Conservation (phyloP, 2,113 vertebrate genomes). For the Oenanthe oenanthe region DNA sequence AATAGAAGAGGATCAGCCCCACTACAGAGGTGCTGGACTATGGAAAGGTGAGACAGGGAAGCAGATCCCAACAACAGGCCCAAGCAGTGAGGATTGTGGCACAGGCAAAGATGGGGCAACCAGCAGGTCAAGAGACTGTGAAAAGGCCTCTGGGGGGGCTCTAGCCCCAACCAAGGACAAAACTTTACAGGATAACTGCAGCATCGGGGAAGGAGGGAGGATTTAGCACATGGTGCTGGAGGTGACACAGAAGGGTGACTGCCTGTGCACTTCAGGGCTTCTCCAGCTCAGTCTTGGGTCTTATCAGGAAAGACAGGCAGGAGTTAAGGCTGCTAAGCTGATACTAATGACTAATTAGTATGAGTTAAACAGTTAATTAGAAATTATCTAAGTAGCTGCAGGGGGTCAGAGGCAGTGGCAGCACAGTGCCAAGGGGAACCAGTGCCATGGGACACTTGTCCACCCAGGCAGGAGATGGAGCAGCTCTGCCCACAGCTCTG, state of each 20-base stretch:
- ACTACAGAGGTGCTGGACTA: not conserved
- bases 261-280: not conserved
- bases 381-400: constrained; percentile 30
- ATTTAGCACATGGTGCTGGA: not conserved
- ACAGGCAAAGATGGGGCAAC: not conserved
- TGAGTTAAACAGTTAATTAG: constrained; percentile 58
- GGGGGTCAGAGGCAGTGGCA: not conserved
- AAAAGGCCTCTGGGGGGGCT: not conserved
- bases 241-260: not conserved
- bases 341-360: constrained; percentile 60
- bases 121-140: not conserved
- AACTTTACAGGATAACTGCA: not conserved
- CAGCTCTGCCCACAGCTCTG: not conserved
- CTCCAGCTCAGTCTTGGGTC: not conserved
- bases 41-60: not conserved
- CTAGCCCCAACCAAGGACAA: not conserved
- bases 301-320: not conserved
- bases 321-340: constrained; percentile 49
- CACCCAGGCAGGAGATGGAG: not conserved
- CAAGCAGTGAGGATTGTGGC: not conserved
- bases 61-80: not conserved
- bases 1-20: not conserved
- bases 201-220: not conserved
- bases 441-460: not conserved
- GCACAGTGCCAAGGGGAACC: not conserved